phyloP scores from a whole-genome alignment of 2,113 vertebrate species.

The Lonchura striata region DNA sequence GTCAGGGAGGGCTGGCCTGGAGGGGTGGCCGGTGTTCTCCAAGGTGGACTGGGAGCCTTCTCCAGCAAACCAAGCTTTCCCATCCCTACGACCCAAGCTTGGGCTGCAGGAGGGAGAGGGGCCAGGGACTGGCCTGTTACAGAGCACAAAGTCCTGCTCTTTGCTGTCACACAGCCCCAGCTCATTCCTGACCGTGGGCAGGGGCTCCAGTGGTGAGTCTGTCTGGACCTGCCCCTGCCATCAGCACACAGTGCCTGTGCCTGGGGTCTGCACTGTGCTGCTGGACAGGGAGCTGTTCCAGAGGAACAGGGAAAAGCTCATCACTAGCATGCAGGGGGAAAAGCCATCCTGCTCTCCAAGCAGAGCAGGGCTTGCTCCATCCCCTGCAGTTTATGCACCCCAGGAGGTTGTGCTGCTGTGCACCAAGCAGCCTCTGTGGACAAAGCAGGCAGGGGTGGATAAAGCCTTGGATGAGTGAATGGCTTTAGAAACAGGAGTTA shows the following conservation, averaged over 20 bases:
- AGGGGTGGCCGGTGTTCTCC: accelerated
- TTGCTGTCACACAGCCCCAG: background rate
- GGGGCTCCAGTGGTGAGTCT: accelerated
- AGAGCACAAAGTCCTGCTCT: background rate
- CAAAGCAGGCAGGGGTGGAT: background rate
- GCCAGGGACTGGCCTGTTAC: background rate
- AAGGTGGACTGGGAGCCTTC: background rate
- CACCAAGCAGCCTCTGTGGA: background rate
- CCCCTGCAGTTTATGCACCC: background rate
- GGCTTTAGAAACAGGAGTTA: background rate
- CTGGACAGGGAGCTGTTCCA: background rate
- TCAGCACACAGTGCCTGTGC: background rate
- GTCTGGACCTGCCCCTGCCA: background rate
- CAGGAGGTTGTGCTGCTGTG: background rate
- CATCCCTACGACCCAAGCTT: accelerated
- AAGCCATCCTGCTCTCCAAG: background rate
- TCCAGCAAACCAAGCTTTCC: background rate
- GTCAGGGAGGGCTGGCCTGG: background rate
- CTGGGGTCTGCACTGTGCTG: background rate
- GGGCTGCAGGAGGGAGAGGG: background rate
- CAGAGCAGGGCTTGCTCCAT: background rate
- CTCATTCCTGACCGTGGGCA: background rate
- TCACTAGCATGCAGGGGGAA: background rate
- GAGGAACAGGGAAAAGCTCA: background rate
- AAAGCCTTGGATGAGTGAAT: background rate